Evolutionary conservation across 2,113 vertebrate genomes (phyloP).

Genomic region (Daboia siamensis): DNA sequence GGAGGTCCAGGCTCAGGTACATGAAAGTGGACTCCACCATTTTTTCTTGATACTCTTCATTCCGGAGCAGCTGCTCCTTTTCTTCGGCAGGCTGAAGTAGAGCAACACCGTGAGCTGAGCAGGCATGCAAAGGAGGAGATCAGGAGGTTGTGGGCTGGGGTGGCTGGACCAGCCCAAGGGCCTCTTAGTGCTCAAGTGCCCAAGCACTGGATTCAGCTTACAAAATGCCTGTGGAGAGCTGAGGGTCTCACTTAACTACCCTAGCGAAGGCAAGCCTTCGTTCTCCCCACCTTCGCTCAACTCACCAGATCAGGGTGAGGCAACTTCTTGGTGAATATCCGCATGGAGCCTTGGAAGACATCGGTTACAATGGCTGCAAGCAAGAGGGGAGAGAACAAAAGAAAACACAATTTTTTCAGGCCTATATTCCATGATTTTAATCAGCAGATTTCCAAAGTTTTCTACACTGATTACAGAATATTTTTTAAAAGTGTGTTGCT

Average conservation of each 20-base stretch:
- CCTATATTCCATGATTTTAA: neutral
- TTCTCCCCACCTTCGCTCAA: neutral
- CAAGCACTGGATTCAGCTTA: neutral
- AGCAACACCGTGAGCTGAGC: neutral
- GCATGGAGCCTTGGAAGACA: slow-evolving; percentile 95
- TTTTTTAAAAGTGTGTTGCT: neutral
- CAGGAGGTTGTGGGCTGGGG: neutral
- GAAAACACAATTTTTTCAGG: rapidly evolving
- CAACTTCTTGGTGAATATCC: slow-evolving; percentile 96
- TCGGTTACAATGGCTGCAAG: slow-evolving; percentile 85
- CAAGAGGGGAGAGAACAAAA: neutral
- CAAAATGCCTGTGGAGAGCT: neutral
- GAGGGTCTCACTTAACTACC: rapidly evolving
- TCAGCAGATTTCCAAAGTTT: neutral
- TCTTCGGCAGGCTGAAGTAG: slow-evolving; percentile 82
- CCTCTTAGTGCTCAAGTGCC: too few species aligned
- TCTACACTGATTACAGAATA: neutral
- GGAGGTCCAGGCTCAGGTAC: slow-evolving; percentile 93
- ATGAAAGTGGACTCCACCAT: slow-evolving; percentile 94
- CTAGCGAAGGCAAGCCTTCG: rapidly evolving
- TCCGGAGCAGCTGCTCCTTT: slow-evolving; percentile 86
- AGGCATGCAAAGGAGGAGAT: too few species aligned
- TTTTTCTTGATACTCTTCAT: slow-evolving; percentile 91
- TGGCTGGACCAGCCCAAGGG: neutral
- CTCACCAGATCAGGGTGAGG: slow-evolving; percentile 93